Base-by-base conservation (phyloP, 2,888 invertebrate genomes). In the Lordiphosa fenestrarum region DNA sequence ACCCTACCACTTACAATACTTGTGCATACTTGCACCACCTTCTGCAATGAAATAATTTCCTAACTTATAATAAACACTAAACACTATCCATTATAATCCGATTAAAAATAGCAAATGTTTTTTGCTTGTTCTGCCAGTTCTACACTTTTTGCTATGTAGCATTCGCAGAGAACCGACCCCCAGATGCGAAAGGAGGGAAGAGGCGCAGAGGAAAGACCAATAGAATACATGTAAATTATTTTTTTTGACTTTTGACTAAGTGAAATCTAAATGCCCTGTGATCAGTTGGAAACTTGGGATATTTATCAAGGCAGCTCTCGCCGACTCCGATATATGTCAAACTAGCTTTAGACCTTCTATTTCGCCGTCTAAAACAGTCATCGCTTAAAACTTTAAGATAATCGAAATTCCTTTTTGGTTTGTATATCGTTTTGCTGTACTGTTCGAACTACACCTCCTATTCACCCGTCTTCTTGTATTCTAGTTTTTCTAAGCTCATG, bases 41-140 rank as follows among this genome's bases (percentile, higher is more conserved):
- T 77, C 53, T 58, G 47, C 53, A 49, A 50, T 62, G 82, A 63
- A 83, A 69, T 62, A 51, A 67, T 71, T 69, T 63, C 66, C 64
- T 72, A 67, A 66, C 56, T 65, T 71, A 74, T 74, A 73, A 77
- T 71, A 54, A 73, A 77, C 67, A 82, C 62, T 64, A 82, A 77
- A 78, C 61, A 82, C 63, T 67, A 73, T 76, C 62, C 59, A 73
- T 73, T 77, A 81, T 86, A 86, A 86, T 85, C 76, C 70, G 87
- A 82, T 87, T 87, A 83, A 74, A 83, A 83, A 82, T 71, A 78
- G 73, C 57, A 68, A 78, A 78, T 59, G 63, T 50, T 61, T 47
- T 66, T 53, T 60, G 47, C 53, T 57, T 54, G 46, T 47, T 63
- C 53, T 53, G 38, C 12, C 59, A 54, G 61, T 70, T 59, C 57